Evolutionary conservation across 2,888 invertebrate genomes (phyloP).

Genomic region (Drepanosiphum platanoidis): DNA sequence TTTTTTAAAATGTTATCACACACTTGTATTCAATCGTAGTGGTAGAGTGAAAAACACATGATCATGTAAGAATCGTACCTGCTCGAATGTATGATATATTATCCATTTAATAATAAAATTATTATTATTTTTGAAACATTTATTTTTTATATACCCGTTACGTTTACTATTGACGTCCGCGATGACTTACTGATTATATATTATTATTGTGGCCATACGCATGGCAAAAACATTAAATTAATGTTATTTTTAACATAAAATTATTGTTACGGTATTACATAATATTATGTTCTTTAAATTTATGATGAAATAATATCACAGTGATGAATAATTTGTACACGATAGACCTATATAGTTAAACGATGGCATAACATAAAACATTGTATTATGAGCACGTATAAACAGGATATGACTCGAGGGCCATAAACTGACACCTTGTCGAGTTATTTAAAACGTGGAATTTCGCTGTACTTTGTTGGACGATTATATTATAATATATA

Average conservation of each 20-base stretch:
- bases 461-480: not conserved
- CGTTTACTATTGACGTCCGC: too few species aligned
- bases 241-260: not conserved
- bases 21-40: too few species aligned
- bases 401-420: not conserved
- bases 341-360: not conserved
- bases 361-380: not conserved
- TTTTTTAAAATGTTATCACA: too few species aligned
- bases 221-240: not conserved
- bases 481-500: not conserved
- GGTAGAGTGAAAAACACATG: too few species aligned
- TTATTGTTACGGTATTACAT: not conserved
- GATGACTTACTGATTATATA: too few species aligned
- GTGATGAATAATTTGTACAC: not conserved
- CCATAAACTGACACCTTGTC: not conserved
- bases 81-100: too few species aligned
- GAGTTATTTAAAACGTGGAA: not conserved
- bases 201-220: not conserved
- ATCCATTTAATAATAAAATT: too few species aligned
- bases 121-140: too few species aligned
- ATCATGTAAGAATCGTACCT: too few species aligned
- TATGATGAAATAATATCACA: too few species aligned
- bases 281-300: too few species aligned
- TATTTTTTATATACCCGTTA: too few species aligned
- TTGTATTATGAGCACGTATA: not conserved